A percentile compares a stretch with the other conserved stretches of the same genome.
Evolutionary conservation across 2,888 invertebrate species (phyloP).

Genomic region (Scaptodrosophila latifasciaeformis): DNA sequence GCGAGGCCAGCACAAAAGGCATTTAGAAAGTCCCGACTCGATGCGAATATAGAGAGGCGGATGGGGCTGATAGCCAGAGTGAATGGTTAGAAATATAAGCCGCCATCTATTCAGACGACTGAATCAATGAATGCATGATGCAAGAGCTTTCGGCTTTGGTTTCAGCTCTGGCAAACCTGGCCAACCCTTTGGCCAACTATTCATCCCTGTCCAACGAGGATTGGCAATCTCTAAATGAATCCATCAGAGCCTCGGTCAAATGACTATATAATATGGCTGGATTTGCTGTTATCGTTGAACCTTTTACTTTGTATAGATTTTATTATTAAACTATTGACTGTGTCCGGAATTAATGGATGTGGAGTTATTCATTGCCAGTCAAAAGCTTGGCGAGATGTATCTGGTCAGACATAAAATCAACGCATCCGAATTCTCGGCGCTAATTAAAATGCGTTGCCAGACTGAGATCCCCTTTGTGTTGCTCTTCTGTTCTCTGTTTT

Average conservation of each 20-base stretch:
- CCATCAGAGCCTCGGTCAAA: too few relatives aligned
- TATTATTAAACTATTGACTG: slow-evolving; percentile 62
- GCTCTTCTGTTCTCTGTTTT: too few relatives aligned
- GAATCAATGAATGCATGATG: too few relatives aligned
- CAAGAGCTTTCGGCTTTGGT: too few relatives aligned
- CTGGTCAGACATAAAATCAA: slow-evolving; percentile 24
- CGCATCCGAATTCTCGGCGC: slow-evolving; percentile 37
- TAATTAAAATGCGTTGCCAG: slow-evolving; percentile 53
- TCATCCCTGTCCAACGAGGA: too few relatives aligned
- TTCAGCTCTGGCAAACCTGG: too few relatives aligned
- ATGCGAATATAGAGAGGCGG: slow-evolving; percentile 42
- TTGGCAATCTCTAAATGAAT: too few relatives aligned
- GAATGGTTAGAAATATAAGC: slow-evolving; percentile 45
- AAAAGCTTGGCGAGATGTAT: background rate
- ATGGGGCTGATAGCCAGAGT: too few relatives aligned
- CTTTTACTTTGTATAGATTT: slow-evolving; percentile 39
- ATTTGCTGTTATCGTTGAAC: slow-evolving; percentile 43
- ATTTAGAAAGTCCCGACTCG: slow-evolving; percentile 60
- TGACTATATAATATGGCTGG: slow-evolving; percentile 41
- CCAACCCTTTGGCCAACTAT: too few relatives aligned
- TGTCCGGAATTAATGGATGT: slow-evolving; percentile 3
- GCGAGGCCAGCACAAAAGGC: slow-evolving; percentile 44
- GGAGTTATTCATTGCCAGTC: background rate
- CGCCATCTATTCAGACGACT: too few relatives aligned
- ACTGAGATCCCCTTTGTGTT: slow-evolving; percentile 10